Evolutionary conservation across 2,113 vertebrate species (phyloP).

Genomic region (Megaceryle maxima): DNA sequence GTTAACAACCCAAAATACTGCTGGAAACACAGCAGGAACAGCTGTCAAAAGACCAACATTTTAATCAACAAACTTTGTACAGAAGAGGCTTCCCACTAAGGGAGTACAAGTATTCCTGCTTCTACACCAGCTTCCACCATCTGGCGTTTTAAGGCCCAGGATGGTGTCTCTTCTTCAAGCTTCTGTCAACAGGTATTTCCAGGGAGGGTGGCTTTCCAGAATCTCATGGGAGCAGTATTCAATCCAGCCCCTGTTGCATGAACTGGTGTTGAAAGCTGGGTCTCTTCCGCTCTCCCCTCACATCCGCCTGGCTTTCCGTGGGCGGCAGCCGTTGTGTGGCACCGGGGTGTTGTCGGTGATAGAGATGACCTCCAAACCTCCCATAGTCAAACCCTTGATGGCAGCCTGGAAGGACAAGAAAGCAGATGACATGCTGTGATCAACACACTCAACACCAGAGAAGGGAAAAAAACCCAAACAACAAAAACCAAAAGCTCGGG

Average conservation of each 20-base stretch:
- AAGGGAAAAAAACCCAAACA: background rate
- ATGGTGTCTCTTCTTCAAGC: background rate
- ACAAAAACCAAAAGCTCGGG: background rate
- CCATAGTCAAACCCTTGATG: constrained; percentile 92
- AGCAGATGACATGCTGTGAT: rapidly evolving
- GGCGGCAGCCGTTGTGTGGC: constrained; percentile 96
- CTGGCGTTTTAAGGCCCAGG: background rate
- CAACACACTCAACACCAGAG: background rate
- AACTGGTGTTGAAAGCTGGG: background rate
- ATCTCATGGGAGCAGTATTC: background rate
- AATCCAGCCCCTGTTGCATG: background rate
- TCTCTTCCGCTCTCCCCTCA: constrained; percentile 54
- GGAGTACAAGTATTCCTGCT: background rate
- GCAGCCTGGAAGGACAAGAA: constrained; percentile 79
- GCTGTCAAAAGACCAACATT: constrained; percentile 32
- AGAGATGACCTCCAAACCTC: constrained; percentile 92
- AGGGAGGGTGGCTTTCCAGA: background rate
- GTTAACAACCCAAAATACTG: constrained; percentile 9
- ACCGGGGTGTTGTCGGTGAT: constrained; percentile 94
- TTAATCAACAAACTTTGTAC: constrained; percentile 50
- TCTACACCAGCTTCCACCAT: background rate
- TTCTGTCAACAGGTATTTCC: background rate
- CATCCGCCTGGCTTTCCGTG: constrained; percentile 86
- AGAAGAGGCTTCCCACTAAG: constrained; percentile 18
- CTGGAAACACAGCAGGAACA: background rate